Base-by-base conservation (phyloP, 1,140 invertebrate species). In the Tetramorium parvispinum region DNA sequence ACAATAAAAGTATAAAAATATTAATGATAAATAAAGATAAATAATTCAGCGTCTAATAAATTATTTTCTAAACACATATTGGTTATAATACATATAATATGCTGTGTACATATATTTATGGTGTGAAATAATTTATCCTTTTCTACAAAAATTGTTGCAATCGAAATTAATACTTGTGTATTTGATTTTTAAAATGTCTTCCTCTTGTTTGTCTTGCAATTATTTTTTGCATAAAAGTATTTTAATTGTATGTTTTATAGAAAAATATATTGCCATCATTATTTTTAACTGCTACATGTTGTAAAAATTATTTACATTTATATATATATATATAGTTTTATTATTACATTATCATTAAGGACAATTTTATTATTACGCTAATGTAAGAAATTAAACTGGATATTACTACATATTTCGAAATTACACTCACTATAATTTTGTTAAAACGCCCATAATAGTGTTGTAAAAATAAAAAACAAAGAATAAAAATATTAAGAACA, bases 181-280 rank as follows among this genome's bases (percentile, higher is more conserved):
- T 16, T 27, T 6, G 43, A n/a, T 21, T 21, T 68, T 1, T 46
- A 24, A 46, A 68, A 24, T 46, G 18, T 49, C 4, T 68, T 2
- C 1, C 2, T 46, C 7, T 2, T 70, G 6, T 8, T 70, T 10
- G 49, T 27, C 13, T 49, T 40, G 13, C 0, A 51, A 49, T 49
- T 49, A 70, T 27, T 27, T 68, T 24, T 49, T 8, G 3, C 24
- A 27, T 51, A 8, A 68, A 68, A 68, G 3, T 13, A 49, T 49
- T 16, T 66, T 32, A 32, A 32, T 68, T 49, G 8, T 27, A 27
- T 32, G 7, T 27, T 68, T 68, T 46, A 46, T 24, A 1, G 6
- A 70, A 70, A 70, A 2, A 51, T 70, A 32, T 32, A 21, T 68
- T 71, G 32, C 18, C 53, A 71, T 49, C 4, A 66, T 68, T 18